A percentile compares a stretch with the other conserved stretches of the same genome.
These are phyloP conservation scores for Lutjanus argentimaculatus DNA, from an alignment of 2,797 vertebrate species.

Conservation along the genomic window DNA sequence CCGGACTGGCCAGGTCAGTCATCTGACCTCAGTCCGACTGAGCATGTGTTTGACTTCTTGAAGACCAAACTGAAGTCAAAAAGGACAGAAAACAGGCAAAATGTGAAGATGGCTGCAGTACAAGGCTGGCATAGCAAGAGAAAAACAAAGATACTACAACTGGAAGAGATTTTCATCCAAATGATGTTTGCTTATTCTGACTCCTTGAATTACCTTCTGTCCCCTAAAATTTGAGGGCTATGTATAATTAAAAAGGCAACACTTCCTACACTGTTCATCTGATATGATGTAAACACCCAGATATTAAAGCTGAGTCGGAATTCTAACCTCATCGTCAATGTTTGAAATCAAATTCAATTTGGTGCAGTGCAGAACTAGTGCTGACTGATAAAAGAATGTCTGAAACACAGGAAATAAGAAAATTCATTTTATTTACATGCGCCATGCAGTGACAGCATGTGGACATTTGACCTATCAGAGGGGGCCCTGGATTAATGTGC, in stretches of 20 bases:
- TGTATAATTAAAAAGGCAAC: not conserved
- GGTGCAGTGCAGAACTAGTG: no score
- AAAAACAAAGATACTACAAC: not conserved
- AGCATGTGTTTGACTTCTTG: slow-evolving; percentile 54
- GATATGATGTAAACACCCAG: not conserved
- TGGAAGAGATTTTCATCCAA: slow-evolving; percentile 7
- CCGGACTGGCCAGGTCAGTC: slow-evolving; percentile 9
- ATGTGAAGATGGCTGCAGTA: slow-evolving; percentile 37
- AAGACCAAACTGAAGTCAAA: slow-evolving; percentile 45
- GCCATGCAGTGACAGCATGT: no score
- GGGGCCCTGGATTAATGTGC: no score
- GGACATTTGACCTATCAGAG: no score
- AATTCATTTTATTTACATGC: no score
- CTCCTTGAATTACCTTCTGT: slow-evolving; percentile 10
- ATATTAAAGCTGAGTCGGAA: no score
- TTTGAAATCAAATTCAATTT: no score
- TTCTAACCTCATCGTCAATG: no score
- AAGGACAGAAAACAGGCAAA: slow-evolving; percentile 17
- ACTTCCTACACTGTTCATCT: not conserved
- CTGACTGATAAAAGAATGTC: no score
- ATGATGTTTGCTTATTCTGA: no score
- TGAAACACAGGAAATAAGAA: no score
- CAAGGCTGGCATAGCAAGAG: no score
- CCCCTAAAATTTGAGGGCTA: not conserved
- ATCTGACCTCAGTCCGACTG: slow-evolving; percentile 39